Conservation (phyloP, 2,888 invertebrate species). For the Cetonia aurata region DNA sequence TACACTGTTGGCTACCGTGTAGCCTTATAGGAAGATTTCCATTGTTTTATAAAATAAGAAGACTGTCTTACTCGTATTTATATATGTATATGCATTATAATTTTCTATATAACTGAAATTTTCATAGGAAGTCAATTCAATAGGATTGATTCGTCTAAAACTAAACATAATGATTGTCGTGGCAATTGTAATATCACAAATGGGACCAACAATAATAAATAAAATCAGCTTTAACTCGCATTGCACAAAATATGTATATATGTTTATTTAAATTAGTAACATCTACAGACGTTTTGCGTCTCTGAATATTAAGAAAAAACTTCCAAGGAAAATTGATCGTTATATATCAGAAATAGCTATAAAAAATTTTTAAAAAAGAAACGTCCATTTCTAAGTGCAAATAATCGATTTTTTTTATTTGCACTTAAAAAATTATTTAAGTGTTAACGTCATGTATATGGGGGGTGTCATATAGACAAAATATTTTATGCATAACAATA, state of each 20-base stretch:
- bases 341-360: not conserved
- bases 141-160: not conserved
- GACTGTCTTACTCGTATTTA: conserved; percentile 27
- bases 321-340: conserved; percentile 16
- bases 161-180: too few species aligned
- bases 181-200: conserved; percentile 4
- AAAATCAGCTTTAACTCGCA: too few species aligned
- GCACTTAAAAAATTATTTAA: not conserved
- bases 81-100: conserved; percentile 13
- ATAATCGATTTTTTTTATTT: conserved; percentile 13
- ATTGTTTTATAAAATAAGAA: conserved; percentile 26
- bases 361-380: not conserved
- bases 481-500: not conserved
- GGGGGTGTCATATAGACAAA: conserved; percentile 17
- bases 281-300: not conserved
- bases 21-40: conserved; percentile 16
- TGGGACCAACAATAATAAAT: conserved; percentile 17
- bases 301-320: conserved; percentile 5
- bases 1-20: conserved; percentile 31
- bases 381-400: conserved; percentile 24
- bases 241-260: too few species aligned
- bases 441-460: not conserved
- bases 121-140: conserved; percentile 12
- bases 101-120: conserved; percentile 11
- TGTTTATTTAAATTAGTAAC: not conserved